A percentile compares a stretch with the other conserved stretches of the same genome.
Evolutionary conservation across 2,888 invertebrate genomes (phyloP).

Genomic region (Ceraclea dissimilis): DNA sequence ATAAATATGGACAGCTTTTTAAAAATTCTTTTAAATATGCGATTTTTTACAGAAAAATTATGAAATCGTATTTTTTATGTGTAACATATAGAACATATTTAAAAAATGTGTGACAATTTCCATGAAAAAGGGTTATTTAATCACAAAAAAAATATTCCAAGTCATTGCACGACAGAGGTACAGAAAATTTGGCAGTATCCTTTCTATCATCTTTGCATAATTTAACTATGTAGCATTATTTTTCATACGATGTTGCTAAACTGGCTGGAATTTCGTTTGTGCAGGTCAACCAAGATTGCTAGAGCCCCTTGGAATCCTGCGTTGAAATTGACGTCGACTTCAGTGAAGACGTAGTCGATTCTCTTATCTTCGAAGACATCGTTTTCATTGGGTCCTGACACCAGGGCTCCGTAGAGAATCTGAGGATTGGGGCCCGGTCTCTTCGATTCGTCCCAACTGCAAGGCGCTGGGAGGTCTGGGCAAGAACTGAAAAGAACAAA

Average conservation of each 20-base stretch:
- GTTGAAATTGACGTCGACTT: slow-evolving; percentile 50
- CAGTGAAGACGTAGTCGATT: slow-evolving; percentile 47
- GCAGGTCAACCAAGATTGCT: slow-evolving; percentile 40
- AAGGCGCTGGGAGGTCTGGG: slow-evolving; percentile 39
- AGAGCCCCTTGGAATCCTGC: slow-evolving; percentile 48
- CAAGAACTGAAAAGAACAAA: slow-evolving; percentile 39
- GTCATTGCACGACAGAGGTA: too few relatives aligned
- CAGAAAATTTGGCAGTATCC: too few relatives aligned
- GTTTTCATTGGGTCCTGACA: slow-evolving; percentile 49
- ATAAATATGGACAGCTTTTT: too few relatives aligned
- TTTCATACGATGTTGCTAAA: slow-evolving; percentile 3
- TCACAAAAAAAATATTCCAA: too few relatives aligned
- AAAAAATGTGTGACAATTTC: too few relatives aligned
- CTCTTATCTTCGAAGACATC: slow-evolving; percentile 46
- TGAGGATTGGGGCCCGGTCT: slow-evolving; percentile 44
- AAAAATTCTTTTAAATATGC: too few relatives aligned
- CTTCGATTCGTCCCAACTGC: slow-evolving; percentile 42
- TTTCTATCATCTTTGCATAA: too few relatives aligned
- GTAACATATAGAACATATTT: too few relatives aligned
- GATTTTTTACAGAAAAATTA: too few relatives aligned
- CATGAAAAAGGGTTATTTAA: too few relatives aligned
- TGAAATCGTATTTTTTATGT: too few relatives aligned
- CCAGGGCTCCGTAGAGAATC: slow-evolving; percentile 47
- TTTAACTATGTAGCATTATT: too few relatives aligned
- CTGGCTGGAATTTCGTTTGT: slow-evolving; percentile 5